Evolutionary conservation across 30 jellyfish, hydroid and myxozoan genomes (phyloP).

Genomic region (Catostylus mosaicus): DNA sequence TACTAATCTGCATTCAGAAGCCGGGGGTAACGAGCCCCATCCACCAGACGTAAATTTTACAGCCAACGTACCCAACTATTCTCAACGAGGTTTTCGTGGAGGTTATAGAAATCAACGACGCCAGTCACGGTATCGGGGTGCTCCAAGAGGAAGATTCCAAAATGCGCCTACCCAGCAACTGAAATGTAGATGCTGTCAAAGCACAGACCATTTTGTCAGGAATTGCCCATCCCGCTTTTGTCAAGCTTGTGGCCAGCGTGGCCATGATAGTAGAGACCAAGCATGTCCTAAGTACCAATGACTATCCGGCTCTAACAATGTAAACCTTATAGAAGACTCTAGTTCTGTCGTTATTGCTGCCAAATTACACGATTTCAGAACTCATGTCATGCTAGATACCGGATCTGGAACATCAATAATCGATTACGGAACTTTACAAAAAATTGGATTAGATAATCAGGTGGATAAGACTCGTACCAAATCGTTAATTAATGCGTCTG

Average conservation of each 20-base stretch:
- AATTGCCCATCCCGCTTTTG: conserved; percentile 62
- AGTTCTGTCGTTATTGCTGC: conserved; percentile 46
- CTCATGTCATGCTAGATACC: conserved; percentile 61
- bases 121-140: conserved; percentile 9
- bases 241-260: conserved; percentile 76
- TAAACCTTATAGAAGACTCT: conserved; percentile 30
- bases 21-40: conserved; percentile 61
- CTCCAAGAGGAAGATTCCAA: conserved; percentile 15
- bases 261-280: conserved; percentile 47
- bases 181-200: conserved; percentile 57
- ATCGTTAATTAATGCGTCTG: conserved; percentile 43
- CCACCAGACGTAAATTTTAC: conserved; percentile 42
- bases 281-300: conserved; percentile 48
- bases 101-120: conserved; percentile 3
- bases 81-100: conserved; percentile 11
- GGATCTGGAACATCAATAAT: conserved; percentile 52
- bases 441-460: conserved; percentile 27
- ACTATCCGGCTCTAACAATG: conserved; percentile 40
- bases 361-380: conserved; percentile 23
- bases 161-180: conserved; percentile 46
- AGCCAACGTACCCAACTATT: background rate
- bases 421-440: conserved; percentile 34
- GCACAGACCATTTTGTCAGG: conserved; percentile 60
- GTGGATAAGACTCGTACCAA: conserved; percentile 15
- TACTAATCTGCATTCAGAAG: conserved; percentile 6